A percentile compares a stretch with the other conserved stretches of the same genome.
phyloP scores from a whole-genome alignment of 2,797 vertebrate genomes.

The Falco berigora region DNA sequence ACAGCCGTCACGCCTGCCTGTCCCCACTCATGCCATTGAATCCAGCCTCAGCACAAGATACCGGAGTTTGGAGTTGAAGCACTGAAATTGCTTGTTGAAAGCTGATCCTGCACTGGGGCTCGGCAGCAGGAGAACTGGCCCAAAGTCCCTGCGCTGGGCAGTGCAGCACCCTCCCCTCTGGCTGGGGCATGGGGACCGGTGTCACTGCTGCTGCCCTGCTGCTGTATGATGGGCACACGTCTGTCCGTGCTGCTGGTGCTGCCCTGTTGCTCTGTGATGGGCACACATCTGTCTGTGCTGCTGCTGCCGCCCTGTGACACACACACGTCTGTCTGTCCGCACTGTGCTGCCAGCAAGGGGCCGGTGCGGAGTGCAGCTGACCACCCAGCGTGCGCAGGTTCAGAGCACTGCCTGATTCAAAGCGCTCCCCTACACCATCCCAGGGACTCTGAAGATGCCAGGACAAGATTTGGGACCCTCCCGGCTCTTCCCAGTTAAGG shows the following conservation, averaged over 20 bases:
- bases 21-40: not conserved
- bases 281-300: too few species aligned
- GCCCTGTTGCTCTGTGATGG: too few species aligned
- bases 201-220: not conserved
- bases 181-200: not conserved
- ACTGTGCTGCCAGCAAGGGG: not conserved
- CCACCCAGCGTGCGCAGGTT: not conserved
- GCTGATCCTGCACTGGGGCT: not conserved
- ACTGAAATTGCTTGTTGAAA: rapidly evolving
- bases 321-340: not conserved
- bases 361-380: rapidly evolving
- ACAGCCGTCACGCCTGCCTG: not conserved
- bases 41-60: not conserved
- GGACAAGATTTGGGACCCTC: not conserved
- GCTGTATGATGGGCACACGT: too few species aligned
- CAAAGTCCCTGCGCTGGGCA: not conserved
- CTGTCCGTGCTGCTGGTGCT: too few species aligned
- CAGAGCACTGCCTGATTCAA: not conserved
- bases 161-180: not conserved
- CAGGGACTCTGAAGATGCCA: not conserved
- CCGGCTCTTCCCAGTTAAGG: not conserved
- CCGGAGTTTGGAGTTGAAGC: not conserved
- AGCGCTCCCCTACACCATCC: not conserved
- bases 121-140: not conserved
- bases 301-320: not conserved